A percentile compares a stretch with the other conserved stretches of the same genome.
phyloP scores from a whole-genome alignment of 2,113 vertebrate species.

The Apistogramma diplotaenia region DNA sequence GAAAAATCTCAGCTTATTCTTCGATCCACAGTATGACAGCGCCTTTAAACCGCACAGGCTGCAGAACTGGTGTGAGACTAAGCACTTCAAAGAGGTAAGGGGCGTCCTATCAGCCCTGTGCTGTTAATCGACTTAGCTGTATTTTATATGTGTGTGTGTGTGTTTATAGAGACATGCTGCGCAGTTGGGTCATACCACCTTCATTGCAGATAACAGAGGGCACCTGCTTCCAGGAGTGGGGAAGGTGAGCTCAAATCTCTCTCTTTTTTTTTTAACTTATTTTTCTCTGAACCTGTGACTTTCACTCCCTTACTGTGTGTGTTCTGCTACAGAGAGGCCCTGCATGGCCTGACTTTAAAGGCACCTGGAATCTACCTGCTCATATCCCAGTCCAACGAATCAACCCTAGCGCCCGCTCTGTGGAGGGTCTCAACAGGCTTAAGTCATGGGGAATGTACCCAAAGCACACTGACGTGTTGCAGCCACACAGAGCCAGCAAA shows the following conservation, averaged over 20 bases:
- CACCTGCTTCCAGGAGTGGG: constrained; percentile 68
- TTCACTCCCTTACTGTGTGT: not conserved
- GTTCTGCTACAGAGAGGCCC: constrained; percentile 42
- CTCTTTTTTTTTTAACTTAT: not conserved
- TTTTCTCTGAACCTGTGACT: not conserved
- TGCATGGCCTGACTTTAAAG: constrained; percentile 72
- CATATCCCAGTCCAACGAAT: constrained; percentile 42
- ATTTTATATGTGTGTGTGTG: not conserved
- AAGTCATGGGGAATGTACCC: constrained; percentile 44
- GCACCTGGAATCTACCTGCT: constrained; percentile 76
- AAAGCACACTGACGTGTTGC: not conserved
- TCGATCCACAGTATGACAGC: constrained; percentile 61
- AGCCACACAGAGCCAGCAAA: constrained; percentile 15
- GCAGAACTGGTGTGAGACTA: constrained; percentile 73
- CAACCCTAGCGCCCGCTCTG: constrained; percentile 63
- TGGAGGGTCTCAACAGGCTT: constrained; percentile 59
- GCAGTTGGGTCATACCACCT: constrained; percentile 57
- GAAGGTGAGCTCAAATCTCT: constrained; percentile 52
- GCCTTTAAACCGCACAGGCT: constrained; percentile 69
- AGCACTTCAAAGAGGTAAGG: constrained; percentile 61
- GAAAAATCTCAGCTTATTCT: not conserved
- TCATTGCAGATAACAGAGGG: constrained; percentile 70
- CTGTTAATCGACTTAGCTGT: not conserved
- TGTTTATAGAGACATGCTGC: constrained; percentile 59
- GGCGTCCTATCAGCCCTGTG: not conserved